phyloP scores from a whole-genome alignment of 2,113 vertebrate species.

The Bufo bufo region DNA sequence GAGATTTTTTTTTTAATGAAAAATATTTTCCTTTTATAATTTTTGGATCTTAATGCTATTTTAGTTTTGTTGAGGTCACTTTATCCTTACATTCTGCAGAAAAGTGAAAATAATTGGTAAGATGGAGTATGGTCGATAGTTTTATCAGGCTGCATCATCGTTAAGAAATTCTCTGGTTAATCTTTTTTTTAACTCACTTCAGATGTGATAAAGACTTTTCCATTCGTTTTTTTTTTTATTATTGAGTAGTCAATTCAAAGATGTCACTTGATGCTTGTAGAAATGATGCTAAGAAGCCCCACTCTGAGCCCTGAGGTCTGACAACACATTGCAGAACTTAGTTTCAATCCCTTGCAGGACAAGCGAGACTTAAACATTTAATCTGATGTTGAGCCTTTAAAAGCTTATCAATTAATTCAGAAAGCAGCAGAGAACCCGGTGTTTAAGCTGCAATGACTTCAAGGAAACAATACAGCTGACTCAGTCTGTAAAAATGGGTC shows the following conservation, averaged over 20 bases:
- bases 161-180: background rate
- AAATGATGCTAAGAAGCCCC: conserved; percentile 7
- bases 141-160: background rate
- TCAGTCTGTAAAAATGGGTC: background rate
- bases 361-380: conserved; percentile 33
- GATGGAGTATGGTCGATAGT: background rate
- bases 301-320: conserved; percentile 13
- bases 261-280: conserved; percentile 31
- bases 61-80: background rate
- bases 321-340: conserved; percentile 35
- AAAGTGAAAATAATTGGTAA: background rate
- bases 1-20: too few relatives aligned
- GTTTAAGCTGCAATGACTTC: conserved; percentile 22
- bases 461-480: conserved; percentile 4
- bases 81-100: background rate
- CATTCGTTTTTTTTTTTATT: background rate
- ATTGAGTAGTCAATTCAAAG: conserved; percentile 31
- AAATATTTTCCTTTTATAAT: background rate
- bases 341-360: conserved; percentile 39
- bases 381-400: conserved; percentile 53
- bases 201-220: conserved; percentile 8
- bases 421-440: conserved; percentile 34
- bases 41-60: background rate
- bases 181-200: background rate
- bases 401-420: conserved; percentile 53